Percentiles rank a stretch among this genome's conserved stretches.
Evolutionary conservation across 2,888 invertebrate genomes (phyloP).

Genomic region (Megalurothrips usitatus): DNA sequence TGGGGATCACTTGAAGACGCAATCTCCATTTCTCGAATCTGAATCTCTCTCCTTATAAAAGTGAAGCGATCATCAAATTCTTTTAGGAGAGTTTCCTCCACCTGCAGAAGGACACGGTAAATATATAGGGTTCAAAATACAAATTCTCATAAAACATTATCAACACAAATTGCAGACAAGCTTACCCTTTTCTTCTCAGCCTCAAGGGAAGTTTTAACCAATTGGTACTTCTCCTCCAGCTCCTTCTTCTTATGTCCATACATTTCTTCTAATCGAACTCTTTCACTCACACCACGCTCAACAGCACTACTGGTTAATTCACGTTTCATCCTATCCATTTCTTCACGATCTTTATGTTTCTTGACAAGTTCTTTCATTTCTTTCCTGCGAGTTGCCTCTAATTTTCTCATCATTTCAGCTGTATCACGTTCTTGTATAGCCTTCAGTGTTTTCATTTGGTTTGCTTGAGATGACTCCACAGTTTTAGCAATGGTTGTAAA

Average conservation of each 20-base stretch:
- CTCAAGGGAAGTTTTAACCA: conserved; percentile 63
- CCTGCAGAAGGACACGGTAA: background rate
- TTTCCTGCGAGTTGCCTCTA: conserved; percentile 77
- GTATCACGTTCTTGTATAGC: conserved; percentile 65
- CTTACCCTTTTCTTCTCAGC: conserved; percentile 62
- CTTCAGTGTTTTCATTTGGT: conserved; percentile 71
- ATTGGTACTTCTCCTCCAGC: conserved; percentile 72
- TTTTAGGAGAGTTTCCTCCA: background rate
- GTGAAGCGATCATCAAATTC: conserved; percentile 14
- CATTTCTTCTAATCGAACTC: conserved; percentile 70
- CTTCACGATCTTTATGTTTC: conserved; percentile 85
- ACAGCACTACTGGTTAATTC: conserved; percentile 79
- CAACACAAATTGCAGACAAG: no score
- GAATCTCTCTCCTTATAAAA: background rate
- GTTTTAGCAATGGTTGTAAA: conserved; percentile 74
- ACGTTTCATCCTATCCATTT: conserved; percentile 74
- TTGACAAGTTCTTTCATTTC: conserved; percentile 84
- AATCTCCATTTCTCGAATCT: background rate
- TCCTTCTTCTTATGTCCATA: conserved; percentile 72
- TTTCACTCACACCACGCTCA: conserved; percentile 83
- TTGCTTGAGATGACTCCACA: conserved; percentile 69
- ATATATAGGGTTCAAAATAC: background rate
- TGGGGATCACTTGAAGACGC: conserved; percentile 10
- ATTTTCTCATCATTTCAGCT: conserved; percentile 68
- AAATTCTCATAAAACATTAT: no score